A percentile compares a stretch with the other conserved stretches of the same genome.
Evolutionary conservation across 2,888 invertebrate genomes (phyloP).

Genomic region (Homarus gammarus): DNA sequence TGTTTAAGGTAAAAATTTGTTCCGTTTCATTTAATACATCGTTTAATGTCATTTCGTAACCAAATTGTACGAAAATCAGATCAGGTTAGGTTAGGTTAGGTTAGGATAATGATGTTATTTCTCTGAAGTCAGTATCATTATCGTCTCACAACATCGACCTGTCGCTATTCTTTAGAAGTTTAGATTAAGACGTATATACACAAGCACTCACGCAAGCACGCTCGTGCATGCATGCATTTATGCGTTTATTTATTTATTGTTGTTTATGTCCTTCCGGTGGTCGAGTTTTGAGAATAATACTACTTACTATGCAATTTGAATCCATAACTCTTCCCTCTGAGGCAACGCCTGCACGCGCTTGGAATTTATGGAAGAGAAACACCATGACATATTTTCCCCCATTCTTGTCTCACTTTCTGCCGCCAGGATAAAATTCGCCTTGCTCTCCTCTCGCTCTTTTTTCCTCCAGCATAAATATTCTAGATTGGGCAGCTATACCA

Average conservation of each 20-base stretch:
- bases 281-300: conserved; percentile 5
- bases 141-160: too few relatives aligned
- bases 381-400: background rate
- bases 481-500: background rate
- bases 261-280: background rate
- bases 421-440: background rate
- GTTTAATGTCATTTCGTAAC: too few relatives aligned
- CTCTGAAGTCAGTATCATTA: too few relatives aligned
- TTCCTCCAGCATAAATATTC: background rate
- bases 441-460: background rate
- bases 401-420: conserved; percentile 7
- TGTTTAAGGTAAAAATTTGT: too few relatives aligned
- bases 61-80: too few relatives aligned
- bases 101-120: too few relatives aligned
- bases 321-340: conserved; percentile 12
- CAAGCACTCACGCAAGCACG: too few relatives aligned
- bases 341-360: conserved; percentile 14
- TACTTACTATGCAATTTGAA: conserved; percentile 12
- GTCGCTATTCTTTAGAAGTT: too few relatives aligned
- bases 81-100: too few relatives aligned
- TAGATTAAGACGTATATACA: too few relatives aligned
- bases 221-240: background rate
- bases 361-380: conserved; percentile 20
- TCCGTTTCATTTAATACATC: too few relatives aligned
- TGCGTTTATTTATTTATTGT: background rate